Evolutionary conservation across 2,888 invertebrate species (phyloP).

Genomic region (Malacosoma neustria): DNA sequence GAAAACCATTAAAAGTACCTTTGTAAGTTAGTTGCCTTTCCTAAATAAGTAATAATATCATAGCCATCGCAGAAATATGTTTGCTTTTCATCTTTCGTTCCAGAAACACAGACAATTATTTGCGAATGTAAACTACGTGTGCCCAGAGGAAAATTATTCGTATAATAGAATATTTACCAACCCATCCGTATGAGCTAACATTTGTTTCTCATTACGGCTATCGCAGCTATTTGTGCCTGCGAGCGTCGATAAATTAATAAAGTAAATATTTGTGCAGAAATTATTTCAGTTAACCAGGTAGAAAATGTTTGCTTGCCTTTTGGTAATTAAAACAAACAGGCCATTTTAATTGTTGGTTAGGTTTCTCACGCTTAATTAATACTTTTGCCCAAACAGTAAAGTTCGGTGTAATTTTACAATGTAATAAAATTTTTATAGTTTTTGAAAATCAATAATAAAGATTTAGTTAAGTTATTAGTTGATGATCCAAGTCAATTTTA

Average conservation of each 20-base stretch:
- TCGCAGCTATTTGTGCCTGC: conserved; percentile 14
- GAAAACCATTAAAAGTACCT: no score
- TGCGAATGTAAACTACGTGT: conserved; percentile 13
- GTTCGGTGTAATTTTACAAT: no score
- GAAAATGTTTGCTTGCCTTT: not conserved
- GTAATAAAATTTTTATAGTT: no score
- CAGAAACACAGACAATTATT: not conserved
- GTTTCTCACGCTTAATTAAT: no score
- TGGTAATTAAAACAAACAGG: not conserved
- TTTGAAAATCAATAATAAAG: no score
- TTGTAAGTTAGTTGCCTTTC: no score
- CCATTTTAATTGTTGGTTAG: no score
- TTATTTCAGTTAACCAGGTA: conserved; percentile 4
- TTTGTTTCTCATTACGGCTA: conserved; percentile 42
- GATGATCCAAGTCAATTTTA: no score
- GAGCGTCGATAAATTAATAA: conserved; percentile 15
- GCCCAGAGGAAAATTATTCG: conserved; percentile 16
- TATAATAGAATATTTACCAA: conserved; percentile 28
- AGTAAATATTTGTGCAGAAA: conserved; percentile 15
- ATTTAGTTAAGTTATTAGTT: no score
- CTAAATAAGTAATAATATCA: no score
- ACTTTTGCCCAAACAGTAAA: no score
- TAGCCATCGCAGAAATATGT: no score
- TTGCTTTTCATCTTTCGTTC: not conserved
- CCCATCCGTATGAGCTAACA: conserved; percentile 29